Conservation (phyloP, 2,113 vertebrate genomes). For the Ptilonorhynchus violaceus region DNA sequence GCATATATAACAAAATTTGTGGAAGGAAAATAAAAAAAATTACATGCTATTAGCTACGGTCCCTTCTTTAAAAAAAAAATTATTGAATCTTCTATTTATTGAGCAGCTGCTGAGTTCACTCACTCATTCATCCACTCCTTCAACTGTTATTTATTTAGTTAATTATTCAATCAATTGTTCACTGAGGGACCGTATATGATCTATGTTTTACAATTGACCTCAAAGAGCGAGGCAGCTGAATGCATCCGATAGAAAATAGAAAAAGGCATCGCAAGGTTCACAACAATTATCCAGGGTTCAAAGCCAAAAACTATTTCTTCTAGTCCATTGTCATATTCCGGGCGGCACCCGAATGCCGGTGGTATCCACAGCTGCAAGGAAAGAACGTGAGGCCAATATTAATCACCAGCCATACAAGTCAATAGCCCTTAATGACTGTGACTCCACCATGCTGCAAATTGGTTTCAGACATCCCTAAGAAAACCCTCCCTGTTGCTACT, state of each 20-base stretch:
- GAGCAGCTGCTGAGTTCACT: neutral
- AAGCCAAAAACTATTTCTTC: conserved; percentile 93
- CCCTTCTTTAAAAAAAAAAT: neutral
- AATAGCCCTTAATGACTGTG: neutral
- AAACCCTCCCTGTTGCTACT: neutral
- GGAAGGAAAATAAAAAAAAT: neutral
- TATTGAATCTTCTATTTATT: neutral
- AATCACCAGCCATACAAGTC: neutral
- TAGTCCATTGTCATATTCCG: conserved; percentile 92
- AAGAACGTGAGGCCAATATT: conserved; percentile 5
- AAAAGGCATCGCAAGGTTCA: conserved; percentile 94
- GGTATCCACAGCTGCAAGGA: conserved; percentile 90
- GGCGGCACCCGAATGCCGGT: conserved; percentile 92
- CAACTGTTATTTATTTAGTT: conserved; percentile 11
- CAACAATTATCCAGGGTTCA: conserved; percentile 91
- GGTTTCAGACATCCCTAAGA: neutral
- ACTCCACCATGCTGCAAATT: neutral
- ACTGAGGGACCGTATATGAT: neutral
- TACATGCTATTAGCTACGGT: neutral
- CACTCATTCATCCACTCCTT: neutral
- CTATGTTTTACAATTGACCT: conserved; percentile 90
- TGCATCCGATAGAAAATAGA: conserved; percentile 98
- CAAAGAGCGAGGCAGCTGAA: conserved; percentile 91
- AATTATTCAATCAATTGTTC: conserved; percentile 18
- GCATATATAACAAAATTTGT: neutral